Evolutionary conservation across 2,888 invertebrate species (phyloP), one percentile per base, ranked within the genome.

Genomic region (Muscina levida): DNA sequence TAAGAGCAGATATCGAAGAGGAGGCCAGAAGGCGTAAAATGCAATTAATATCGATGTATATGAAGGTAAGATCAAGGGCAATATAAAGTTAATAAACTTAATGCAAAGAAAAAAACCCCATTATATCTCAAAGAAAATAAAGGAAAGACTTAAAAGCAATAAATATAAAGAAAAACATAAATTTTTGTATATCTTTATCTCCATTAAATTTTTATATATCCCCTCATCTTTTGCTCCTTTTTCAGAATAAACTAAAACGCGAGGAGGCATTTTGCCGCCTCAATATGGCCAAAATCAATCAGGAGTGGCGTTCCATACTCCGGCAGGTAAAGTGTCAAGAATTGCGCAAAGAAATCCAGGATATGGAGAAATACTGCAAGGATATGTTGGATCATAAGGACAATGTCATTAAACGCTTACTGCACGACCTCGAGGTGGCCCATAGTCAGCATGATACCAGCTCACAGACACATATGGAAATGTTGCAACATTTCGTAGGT

Each of bases 201-300:
- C n/a, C 0, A 13, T 37, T 26, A 5, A 2, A 19, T 31, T 37
- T 24, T 26, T 1, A 62, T 42, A 11, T 44, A 3, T 59, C 13
- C 56, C 26, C 51, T 75, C 3, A 3, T 19, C 17, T 0, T 5
- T 8, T 15, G 75, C 91, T 2, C 0, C 2, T n/a, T 5, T 26
- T 17, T 53, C 88, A 96, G 96, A 96, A 95, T 87, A 97, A 97
- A 92, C 91, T 96, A 6, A 95, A 94, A 88, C 94, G 93, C 82
- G 97, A 97, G 89, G 95, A 96, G 88, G 93, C 93, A 0, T 96
- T 94, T 88, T 93, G 95, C 1, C 93, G 96, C 65, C 91, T 95
- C 66, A 97, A 97, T 88, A 92, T 94, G 80, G 95, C 96, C 0
- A 97, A 97, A 91, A 94, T 97, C 70, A 96, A 96, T 87, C 95